Evolutionary conservation across 1,140 invertebrate species (phyloP), one percentile per base, ranked within the genome.

Genomic region (Bombus terrestris): DNA sequence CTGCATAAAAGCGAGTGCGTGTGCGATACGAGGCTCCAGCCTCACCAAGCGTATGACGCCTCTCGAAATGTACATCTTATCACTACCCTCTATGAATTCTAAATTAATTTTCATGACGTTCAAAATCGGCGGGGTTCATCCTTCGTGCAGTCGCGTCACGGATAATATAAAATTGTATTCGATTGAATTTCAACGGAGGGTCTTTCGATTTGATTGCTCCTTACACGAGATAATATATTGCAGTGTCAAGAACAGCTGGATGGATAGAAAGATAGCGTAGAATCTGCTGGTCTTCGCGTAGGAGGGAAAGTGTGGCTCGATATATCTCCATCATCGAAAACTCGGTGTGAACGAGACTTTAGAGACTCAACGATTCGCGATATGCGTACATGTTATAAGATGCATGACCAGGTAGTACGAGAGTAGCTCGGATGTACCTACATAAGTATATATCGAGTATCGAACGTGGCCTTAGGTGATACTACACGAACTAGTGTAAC

Each of bases 381-480:
- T 89, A 89, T 12, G 78, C 78, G 69, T 89, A 83, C 79, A 79
- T 79, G 85, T 88, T 86, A 83, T 82, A 59, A 79, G 68, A 69
- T 85, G 59, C 78, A 81, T 35, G 64, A 71, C 35, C 79, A 69
- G 74, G 64, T 80, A 88, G 47, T 79, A 66, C 47, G 68, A 89
- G 87, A 89, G 88, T 89, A 89, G 85, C 87, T 86, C 76, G 80
- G 73, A 86, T 77, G 87, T 86, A 78, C 68, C 76, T 72, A 53
- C 47, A 53, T 53, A 81, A 86, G 88, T 89, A 87, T 89, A 89
- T 86, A 86, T 89, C 43, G 80, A 80, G 80, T 89, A 89, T 89
- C 88, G 88, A 89, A 78, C 85, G 72, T 89, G 77, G 81, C 88
- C 85, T 89, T 83, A 76, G 74, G 85, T 85, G 41, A 82, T 86